Percentiles rank a stretch among this genome's conserved stretches.
phyloP scores from a whole-genome alignment of 2,113 vertebrate genomes.

The Tupaia chinensis region DNA sequence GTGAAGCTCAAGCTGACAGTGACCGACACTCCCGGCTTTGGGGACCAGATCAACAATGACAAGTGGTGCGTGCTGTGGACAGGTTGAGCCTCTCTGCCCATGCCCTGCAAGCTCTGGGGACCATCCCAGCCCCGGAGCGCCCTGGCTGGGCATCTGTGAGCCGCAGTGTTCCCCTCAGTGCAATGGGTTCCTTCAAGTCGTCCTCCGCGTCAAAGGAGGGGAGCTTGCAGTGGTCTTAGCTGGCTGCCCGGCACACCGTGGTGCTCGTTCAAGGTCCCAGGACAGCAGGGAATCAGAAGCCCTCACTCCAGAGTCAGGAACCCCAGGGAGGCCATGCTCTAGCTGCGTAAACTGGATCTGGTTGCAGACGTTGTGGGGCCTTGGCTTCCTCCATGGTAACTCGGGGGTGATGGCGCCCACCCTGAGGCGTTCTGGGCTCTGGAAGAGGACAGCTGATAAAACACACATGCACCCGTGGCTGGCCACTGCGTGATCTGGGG shows the following conservation, averaged over 20 bases:
- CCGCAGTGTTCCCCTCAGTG: not conserved
- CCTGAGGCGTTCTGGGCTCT: not conserved
- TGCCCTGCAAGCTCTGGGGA: not conserved
- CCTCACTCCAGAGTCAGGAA: not conserved
- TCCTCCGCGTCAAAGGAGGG: not conserved
- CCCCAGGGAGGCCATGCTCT: not conserved
- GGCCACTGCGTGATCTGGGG: not conserved
- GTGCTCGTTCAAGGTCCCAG: not conserved
- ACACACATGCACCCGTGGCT: not conserved
- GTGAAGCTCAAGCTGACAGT: slow-evolving; percentile 95
- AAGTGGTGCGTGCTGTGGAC: slow-evolving; percentile 88
- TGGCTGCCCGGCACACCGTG: not conserved
- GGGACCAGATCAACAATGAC: slow-evolving; percentile 95
- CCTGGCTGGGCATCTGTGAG: not conserved
- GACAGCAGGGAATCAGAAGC: not conserved
- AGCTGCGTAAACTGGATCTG: not conserved
- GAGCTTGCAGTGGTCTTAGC: not conserved
- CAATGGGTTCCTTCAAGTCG: not conserved
- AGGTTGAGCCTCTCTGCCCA: not conserved
- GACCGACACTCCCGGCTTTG: slow-evolving; percentile 93
- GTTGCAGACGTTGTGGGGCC: not conserved
- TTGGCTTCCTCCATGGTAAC: not conserved
- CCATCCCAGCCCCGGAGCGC: not conserved
- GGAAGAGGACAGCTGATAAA: not conserved
- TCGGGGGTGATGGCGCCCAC: not conserved